phyloP scores from a whole-genome alignment of 2,888 invertebrate genomes.

The Siphonodentalium dalli region DNA sequence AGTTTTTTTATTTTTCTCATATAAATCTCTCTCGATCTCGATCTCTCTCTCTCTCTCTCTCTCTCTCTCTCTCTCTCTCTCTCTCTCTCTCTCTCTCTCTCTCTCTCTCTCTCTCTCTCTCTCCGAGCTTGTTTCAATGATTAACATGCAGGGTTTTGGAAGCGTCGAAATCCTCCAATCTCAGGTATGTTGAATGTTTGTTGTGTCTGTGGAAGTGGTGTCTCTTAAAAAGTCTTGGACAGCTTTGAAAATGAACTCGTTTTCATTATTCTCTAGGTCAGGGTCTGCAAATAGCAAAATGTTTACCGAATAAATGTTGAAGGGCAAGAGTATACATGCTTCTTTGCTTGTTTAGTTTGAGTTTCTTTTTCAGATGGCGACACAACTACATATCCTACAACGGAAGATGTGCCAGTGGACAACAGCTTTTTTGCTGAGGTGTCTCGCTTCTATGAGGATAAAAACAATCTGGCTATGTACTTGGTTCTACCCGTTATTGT shows the following conservation, averaged over 20 bases:
- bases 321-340: not conserved
- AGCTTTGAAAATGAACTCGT: too few species aligned
- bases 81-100: not conserved
- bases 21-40: not conserved
- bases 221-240: too few species aligned
- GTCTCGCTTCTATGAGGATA: constrained; percentile 40
- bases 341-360: not conserved
- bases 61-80: not conserved
- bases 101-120: not conserved
- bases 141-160: not conserved
- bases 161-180: too few species aligned
- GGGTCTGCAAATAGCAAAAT: too few species aligned
- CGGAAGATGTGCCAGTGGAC: constrained; percentile 2
- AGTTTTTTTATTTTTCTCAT: too few species aligned
- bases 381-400: not conserved
- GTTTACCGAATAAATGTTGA: not conserved
- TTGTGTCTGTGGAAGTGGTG: too few species aligned
- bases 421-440: constrained; percentile 31
- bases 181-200: too few species aligned
- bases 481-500: constrained; percentile 40
- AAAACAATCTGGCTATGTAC: constrained; percentile 46
- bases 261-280: too few species aligned
- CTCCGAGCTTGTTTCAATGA: too few species aligned
- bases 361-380: not conserved
- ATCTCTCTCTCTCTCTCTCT: not conserved